Base-by-base conservation (phyloP, 1,140 invertebrate genomes). In the Stegodyphus mimosarum region DNA sequence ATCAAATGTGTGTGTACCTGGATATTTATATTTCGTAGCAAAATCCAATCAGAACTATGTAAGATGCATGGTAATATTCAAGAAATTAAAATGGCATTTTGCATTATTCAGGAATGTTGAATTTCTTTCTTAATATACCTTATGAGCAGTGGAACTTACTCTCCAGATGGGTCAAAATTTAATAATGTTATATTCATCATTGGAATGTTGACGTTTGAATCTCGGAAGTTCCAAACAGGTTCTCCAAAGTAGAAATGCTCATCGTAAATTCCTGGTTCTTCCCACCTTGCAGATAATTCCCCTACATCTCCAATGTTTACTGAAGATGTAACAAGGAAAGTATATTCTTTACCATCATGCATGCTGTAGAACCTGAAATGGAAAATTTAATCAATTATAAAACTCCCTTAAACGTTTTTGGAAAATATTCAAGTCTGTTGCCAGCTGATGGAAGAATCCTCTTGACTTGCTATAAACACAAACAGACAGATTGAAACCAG, bases 351-450 rank as follows among this genome's bases (percentile, higher is more conserved):
- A 1, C 81, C 72, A 5, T 74, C 49, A 50, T 84, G 49, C 73
- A 84, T 69, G 33, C 72, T 84, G 73, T 76, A 84, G 51, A 84
- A 84, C 49, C 81, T 84, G 50, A 51, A 60, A 60, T 60, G 15
- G 1, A 15, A 10, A 60, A 60, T 60, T 60, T 1, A 60, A 15
- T 60, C 5, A 10, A 60, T 10, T 60, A 60, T 33, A 33, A 33
- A 33, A 33, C 33, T 33, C 33, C 3, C 33, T 33, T 33, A 33
- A 33, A 33, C 33, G 33, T 3, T 33, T 33, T 33, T 33, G 33
- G 33, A 33, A 33, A 33, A 33, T 33, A 33, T 33, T 33, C 33
- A 33, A 3, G 3, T 33, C 33, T 33, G 33, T 33, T 33, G 33
- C 3, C 33, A 33, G 33, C 33, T 33, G 33, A 33, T n/a, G 33